Evolutionary conservation across 2,113 vertebrate genomes (phyloP), one percentile per base, ranked within the genome.

Genomic region (Coptodon bakossiorum): DNA sequence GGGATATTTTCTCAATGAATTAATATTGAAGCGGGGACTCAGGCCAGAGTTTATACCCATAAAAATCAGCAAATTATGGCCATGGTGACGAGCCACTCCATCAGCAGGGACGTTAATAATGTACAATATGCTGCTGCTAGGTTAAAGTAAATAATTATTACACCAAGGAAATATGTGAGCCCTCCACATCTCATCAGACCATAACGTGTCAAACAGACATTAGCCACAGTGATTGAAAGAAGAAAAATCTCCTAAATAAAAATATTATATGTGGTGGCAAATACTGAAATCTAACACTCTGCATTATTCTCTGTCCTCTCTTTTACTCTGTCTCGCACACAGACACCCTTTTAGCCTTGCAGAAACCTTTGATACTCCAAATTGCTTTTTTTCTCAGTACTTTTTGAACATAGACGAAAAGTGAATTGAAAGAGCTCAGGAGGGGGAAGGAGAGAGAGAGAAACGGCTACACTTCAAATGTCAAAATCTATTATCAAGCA

Each of bases 11-110:
- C 88, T 91, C 93, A 86, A 94, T 95, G 88, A 96, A 95, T 96
- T 96, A 93, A 96, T 94, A 95, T 89, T 90, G 91, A 94, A 93
- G 92, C 24, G 7, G 84, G 40, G 90, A 87, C 86, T 91, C 81
- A 14, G 84, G 86, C 84, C 85, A 13, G 16, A 63, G 92, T 95
- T 95, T 92, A 95, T 94, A 94, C 91, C 94, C 91, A 89, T 91
- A 95, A 91, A 96, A 96, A 96, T 95, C 93, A 89, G 92, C 92
- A 96, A 96, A 95, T 96, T 96, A 96, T 93, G 94, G 88, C 85
- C 87, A 68, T 17, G 85, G 63, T 96, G 95, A 96, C 95, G 93
- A 92, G 91, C 89, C 86, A 81, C 90, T 96, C 95, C 92, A 95
- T 96, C 95, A 96, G 76, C 73, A 14, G 82, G 76, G 81, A 80